phyloP scores from a whole-genome alignment of 2,113 vertebrate species.

The Vidua chalybeata region DNA sequence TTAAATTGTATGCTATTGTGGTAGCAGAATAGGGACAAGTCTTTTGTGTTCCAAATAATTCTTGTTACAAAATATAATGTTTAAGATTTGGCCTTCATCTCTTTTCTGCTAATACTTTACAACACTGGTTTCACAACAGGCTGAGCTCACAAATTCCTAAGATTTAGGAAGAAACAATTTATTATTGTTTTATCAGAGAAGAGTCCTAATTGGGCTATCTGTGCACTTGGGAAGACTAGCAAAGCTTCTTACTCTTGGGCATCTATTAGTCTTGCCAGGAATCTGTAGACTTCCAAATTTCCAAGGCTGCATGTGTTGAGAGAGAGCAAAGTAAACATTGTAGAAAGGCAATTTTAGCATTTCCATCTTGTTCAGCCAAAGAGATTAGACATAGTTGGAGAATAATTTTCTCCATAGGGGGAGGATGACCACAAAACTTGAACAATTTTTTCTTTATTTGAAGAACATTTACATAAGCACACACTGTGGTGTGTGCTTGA shows the following conservation, averaged over 20 bases:
- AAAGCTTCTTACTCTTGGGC: not conserved
- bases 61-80: not conserved
- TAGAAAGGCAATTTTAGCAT: not conserved
- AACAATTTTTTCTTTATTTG: not conserved
- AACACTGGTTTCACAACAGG: not conserved
- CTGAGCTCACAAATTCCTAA: not conserved
- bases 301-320: not conserved
- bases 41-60: not conserved
- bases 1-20: not conserved
- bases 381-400: not conserved
- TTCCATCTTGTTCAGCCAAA: not conserved
- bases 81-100: not conserved
- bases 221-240: not conserved
- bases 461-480: not conserved
- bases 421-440: not conserved
- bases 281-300: not conserved
- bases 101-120: not conserved
- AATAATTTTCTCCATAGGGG: not conserved
- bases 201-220: not conserved
- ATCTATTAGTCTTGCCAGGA: not conserved
- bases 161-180: not conserved
- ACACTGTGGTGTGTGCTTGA: rapidly evolving
- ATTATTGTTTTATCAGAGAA: not conserved
- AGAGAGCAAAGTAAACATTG: not conserved
- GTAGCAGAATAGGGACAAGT: not conserved